These are phyloP conservation scores for Drosophila pegasa DNA, from an alignment of 2,888 invertebrate species.

Conservation along the genomic window DNA sequence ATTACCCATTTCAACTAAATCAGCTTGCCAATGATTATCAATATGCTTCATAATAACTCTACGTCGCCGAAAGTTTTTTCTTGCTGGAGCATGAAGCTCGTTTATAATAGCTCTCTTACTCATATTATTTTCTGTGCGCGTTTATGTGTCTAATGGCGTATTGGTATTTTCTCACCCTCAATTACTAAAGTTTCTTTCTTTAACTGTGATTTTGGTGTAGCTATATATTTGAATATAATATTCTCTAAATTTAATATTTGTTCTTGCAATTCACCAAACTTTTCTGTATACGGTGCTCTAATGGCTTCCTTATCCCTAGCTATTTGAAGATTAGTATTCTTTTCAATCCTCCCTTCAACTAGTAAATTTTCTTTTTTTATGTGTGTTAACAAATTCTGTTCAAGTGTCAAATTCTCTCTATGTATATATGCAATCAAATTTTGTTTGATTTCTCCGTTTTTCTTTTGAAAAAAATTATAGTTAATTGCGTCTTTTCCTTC, in stretches of 20 bases:
- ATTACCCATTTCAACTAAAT: too few species aligned
- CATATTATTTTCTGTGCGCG: too few species aligned
- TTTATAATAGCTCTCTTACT: too few species aligned
- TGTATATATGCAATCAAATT: too few species aligned
- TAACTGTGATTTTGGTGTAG: not conserved
- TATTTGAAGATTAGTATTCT: not conserved
- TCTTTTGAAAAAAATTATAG: not conserved
- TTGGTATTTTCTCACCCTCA: not conserved
- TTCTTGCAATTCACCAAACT: too few species aligned
- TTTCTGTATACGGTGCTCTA: not conserved
- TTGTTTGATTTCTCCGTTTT: not conserved
- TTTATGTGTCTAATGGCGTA: not conserved
- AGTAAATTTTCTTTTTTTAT: not conserved
- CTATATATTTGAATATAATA: too few species aligned
- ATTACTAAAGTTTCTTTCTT: not conserved
- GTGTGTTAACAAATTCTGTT: not conserved
- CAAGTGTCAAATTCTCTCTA: too few species aligned
- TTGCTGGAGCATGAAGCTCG: not conserved
- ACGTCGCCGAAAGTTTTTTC: too few species aligned
- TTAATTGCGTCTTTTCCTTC: constrained; percentile 8
- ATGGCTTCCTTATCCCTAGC: not conserved
- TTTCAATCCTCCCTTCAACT: not conserved
- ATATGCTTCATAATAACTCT: too few species aligned
- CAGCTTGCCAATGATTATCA: too few species aligned
- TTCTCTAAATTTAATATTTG: too few species aligned